These are phyloP conservation scores for Palythoa heliodiscus DNA, from an alignment of 92 coral and sea anemone species.

Conservation along the genomic window DNA sequence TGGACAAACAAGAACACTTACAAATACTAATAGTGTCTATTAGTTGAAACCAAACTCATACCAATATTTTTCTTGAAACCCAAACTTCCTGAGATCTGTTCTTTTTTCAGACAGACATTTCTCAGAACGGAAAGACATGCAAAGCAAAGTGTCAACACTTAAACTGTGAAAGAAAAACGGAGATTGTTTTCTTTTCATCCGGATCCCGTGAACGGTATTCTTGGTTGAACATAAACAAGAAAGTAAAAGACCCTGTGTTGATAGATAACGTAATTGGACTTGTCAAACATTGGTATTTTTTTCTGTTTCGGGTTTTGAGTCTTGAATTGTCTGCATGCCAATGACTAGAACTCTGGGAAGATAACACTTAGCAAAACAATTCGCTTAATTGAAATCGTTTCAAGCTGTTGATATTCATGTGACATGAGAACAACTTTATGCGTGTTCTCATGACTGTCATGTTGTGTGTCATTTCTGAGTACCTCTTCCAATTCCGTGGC, in stretches of 20 bases:
- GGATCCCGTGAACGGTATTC: neutral
- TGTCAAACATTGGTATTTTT: neutral
- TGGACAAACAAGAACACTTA: neutral
- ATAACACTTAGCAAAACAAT: neutral
- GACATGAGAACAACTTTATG: neutral
- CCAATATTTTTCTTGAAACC: constrained; percentile 32
- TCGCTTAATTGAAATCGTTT: neutral
- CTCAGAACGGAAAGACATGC: constrained; percentile 26
- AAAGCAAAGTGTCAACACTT: constrained; percentile 12
- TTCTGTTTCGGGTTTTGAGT: constrained; percentile 19
- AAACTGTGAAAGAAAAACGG: neutral
- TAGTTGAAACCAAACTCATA: constrained; percentile 3
- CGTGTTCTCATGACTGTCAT: neutral
- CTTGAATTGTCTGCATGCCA: neutral
- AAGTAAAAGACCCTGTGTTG: neutral
- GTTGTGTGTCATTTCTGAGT: neutral
- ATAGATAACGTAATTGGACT: neutral
- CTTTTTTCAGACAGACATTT: constrained; percentile 9
- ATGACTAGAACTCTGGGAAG: neutral
- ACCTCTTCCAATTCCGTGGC: neutral
- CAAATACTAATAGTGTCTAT: too few relatives aligned
- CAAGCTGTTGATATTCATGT: constrained; percentile 5
- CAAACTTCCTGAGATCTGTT: constrained; percentile 25
- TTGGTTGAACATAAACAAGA: neutral
- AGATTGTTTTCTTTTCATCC: neutral